Evolutionary conservation across 1,140 invertebrate genomes (phyloP), one percentile per base, ranked within the genome.

Genomic region (Drosophila obscura): DNA sequence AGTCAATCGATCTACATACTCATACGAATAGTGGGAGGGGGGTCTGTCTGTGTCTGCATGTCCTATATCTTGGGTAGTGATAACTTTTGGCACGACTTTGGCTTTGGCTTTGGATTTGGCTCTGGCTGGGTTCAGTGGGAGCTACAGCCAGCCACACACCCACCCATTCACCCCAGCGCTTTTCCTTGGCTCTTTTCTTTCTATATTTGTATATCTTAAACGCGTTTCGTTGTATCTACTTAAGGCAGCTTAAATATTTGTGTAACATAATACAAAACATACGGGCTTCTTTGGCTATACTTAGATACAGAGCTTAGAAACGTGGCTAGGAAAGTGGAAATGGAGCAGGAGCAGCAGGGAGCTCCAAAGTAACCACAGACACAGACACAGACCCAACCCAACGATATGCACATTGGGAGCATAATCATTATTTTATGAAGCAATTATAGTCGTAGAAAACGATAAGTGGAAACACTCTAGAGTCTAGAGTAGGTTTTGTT

Each of bases 241-340:
- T 87, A 82, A 88, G 82, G 59, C 82, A 85, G 82, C 82, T 85
- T 85, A 85, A 85, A 87, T 87, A 87, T 87, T 87, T 88, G 82
- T 87, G 82, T 87, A 87, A 87, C 83, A 88, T 88, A 87, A 87
- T 87, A 88, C 82, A 87, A 82, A 82, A 87, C 75, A 87, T 87
- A 87, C 82, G 83, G 83, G 82, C 82, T 87, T 87, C 82, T 88
- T 88, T 88, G 78, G 82, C 63, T 76, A 87, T 87, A 82, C 79
- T 87, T 87, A 87, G 79, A 85, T 85, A 76, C 78, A 82, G 75
- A 72, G 82, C 82, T 81, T 62, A 87, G 82, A 85, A 81, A 81
- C 69, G 31, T 35, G 50, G 49, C 35, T 28, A 11, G 22, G 39
- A 48, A 53, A 55, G 41, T 53, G 43, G 35, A 26, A 26, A 13